These are phyloP conservation scores for Acanthococcus lagerstroemiae DNA, from an alignment of 2,888 invertebrate genomes.

Conservation along the genomic window DNA sequence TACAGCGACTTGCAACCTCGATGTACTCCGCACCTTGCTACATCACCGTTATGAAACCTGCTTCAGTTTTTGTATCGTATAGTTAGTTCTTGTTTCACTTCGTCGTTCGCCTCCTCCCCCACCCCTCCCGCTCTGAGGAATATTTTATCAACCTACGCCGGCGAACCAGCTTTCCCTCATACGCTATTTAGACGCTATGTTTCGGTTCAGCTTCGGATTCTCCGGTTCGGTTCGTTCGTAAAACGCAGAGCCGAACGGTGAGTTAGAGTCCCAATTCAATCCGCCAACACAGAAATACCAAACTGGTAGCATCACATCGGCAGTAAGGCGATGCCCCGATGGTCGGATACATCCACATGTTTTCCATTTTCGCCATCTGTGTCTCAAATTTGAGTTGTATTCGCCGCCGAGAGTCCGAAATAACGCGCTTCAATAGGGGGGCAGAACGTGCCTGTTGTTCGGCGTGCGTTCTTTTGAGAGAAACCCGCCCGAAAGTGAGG, in stretches of 20 bases:
- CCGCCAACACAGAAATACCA: background rate
- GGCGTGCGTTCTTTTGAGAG: too few species aligned
- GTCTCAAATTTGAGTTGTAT: too few species aligned
- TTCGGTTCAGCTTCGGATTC: too few species aligned
- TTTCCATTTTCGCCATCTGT: too few species aligned
- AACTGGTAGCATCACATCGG: background rate
- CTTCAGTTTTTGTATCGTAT: background rate
- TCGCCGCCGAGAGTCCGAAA: too few species aligned
- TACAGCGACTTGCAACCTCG: conserved; percentile 1
- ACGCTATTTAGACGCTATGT: background rate
- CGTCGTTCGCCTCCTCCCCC: background rate
- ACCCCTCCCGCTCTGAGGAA: background rate
- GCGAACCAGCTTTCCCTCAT: conserved; percentile 18
- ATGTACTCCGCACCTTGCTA: conserved; percentile 21
- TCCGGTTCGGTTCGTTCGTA: background rate
- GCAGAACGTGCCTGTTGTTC: too few species aligned
- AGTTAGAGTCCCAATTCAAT: background rate
- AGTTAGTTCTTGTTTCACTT: conserved; percentile 1
- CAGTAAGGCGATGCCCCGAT: background rate
- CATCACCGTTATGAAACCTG: conserved; percentile 25
- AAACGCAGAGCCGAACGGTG: background rate
- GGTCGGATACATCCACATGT: too few species aligned
- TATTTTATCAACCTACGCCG: conserved; percentile 13
- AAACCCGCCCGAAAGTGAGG: too few species aligned
- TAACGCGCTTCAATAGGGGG: too few species aligned